Evolutionary conservation across 2,888 invertebrate species (phyloP).

Genomic region (Melangyna quadrimaculata): DNA sequence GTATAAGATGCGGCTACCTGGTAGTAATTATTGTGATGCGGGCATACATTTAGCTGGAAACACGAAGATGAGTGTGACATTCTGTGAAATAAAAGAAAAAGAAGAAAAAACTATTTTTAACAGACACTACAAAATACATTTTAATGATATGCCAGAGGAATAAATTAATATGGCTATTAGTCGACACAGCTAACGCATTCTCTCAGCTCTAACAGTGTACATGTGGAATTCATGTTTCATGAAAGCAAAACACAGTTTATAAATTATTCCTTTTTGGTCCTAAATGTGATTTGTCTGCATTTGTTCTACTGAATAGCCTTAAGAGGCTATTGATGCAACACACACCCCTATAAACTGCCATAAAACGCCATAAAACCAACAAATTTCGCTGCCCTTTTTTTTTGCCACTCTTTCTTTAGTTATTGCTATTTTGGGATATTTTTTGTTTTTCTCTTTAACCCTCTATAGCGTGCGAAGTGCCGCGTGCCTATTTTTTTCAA

Average conservation of each 20-base stretch:
- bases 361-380: background rate
- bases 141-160: constrained; percentile 64
- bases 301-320: background rate
- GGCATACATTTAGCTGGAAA: constrained; percentile 21
- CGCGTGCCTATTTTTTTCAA: constrained; percentile 35
- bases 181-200: constrained; percentile 24
- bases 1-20: constrained; percentile 23
- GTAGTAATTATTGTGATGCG: constrained; percentile 10
- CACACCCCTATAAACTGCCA: background rate
- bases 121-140: constrained; percentile 59
- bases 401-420: background rate
- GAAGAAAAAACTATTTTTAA: constrained; percentile 36
- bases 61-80: constrained; percentile 24
- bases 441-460: background rate
- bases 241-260: background rate
- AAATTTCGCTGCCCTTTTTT: background rate
- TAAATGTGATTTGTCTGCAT: background rate
- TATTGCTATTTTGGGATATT: background rate
- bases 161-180: constrained; percentile 60
- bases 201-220: background rate
- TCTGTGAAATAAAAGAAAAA: background rate
- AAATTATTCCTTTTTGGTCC: background rate
- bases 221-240: background rate
- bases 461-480: constrained; percentile 26
- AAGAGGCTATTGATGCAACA: background rate